Base-by-base conservation (phyloP, 2,888 invertebrate genomes). In the Acleris sparsana region DNA sequence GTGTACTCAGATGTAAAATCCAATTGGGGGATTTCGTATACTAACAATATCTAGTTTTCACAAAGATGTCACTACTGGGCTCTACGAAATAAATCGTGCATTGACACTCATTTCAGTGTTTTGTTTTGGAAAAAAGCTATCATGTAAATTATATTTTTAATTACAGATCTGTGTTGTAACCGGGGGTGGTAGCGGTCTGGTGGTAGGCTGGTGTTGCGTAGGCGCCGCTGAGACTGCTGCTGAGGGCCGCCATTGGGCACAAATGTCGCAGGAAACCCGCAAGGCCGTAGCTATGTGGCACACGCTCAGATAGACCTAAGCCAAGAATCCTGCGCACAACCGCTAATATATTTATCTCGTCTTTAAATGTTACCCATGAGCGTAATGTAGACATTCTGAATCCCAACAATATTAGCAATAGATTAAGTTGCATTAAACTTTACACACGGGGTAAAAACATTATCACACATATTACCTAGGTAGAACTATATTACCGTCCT, bases 231-330 rank as follows among this genome's bases (percentile, higher is more conserved):
- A 94, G 82, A 89, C 91, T 2, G 96, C 94, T 63, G 94, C 94
- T 3, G 96, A 96, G 76, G 95, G 95, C 62, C 96, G 96, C 74
- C 98, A 98, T 88, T 98, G 98, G 98, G 94, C 95, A 71, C 97
- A 97, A 79, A 97, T 98, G 96, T 95, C 96, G 60, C 96, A 96
- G 79, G 96, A 96, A 86, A 97, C 97, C 53, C 94, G 97, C 74
- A 97, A 97, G 83, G 96, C 97, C 20, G 95, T 97, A 74, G 97
- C 97, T 72, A 97, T 96, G 95, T 98, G 98, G 98, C 98, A 98
- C 88, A 95, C 95, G 71, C 93, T 97, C 71, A 94, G 95, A 89
- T 95, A 95, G 92, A 83, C 79, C 51, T 22, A 11, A 17, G 18
- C 29, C 33, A 16, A 44, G 18, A 13, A 13, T 13, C 39, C 39